phyloP scores from a whole-genome alignment of 1,140 invertebrate genomes.

The Saxidomus purpurata region DNA sequence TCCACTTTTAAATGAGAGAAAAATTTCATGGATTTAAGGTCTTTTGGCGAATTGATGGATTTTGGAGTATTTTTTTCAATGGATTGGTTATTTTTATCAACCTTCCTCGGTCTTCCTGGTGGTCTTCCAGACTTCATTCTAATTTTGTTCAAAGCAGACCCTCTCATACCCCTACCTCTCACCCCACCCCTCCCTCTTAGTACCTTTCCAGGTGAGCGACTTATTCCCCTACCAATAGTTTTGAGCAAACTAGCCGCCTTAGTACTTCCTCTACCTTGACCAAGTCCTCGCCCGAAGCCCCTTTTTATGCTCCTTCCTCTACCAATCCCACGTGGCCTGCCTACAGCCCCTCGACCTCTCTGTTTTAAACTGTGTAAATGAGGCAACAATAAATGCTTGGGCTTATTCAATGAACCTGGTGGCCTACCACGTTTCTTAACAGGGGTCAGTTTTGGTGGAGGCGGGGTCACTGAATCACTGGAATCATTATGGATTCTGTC shows the following conservation, averaged over 20 bases:
- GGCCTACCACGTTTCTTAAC: constrained; percentile 48
- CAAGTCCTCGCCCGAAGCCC: constrained; percentile 34
- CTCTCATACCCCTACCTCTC: constrained; percentile 29
- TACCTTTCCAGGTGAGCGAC: constrained; percentile 30
- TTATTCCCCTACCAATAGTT: constrained; percentile 49
- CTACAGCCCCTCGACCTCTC: constrained; percentile 28
- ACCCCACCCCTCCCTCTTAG: constrained; percentile 43
- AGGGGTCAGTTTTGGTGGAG: constrained; percentile 55
- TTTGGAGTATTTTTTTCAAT: constrained; percentile 58
- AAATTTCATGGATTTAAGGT: constrained; percentile 60
- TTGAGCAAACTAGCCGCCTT: constrained; percentile 41
- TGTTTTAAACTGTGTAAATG: constrained; percentile 64
- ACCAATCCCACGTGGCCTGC: constrained; percentile 19
- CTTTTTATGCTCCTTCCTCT: constrained; percentile 17
- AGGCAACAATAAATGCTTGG: constrained; percentile 50
- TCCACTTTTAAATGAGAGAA: constrained; percentile 48
- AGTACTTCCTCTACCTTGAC: not conserved
- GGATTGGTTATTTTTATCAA: not conserved
- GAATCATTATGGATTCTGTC: constrained; percentile 48
- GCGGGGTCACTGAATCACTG: constrained; percentile 55
- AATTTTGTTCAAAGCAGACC: constrained; percentile 35
- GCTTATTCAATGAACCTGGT: constrained; percentile 53
- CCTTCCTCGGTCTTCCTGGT: constrained; percentile 54
- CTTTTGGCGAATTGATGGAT: constrained; percentile 51
- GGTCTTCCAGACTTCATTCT: constrained; percentile 57